A percentile compares a stretch with the other conserved stretches of the same genome.
Conservation (phyloP, 1,140 invertebrate species). For the Tribolium castaneum region DNA sequence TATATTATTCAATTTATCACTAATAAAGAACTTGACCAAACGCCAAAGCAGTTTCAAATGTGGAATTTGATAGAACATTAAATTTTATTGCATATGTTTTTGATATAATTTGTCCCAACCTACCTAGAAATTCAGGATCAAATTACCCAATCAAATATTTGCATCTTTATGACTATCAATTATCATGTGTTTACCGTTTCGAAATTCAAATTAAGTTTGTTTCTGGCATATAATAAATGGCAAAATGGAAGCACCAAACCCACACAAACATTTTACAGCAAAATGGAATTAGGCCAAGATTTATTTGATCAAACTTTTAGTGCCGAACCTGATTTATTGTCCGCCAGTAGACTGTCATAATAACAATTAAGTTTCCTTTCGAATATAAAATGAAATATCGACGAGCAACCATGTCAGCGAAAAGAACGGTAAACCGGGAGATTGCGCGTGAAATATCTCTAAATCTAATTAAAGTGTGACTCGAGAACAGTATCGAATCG, state of each 20-base stretch:
- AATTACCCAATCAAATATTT: neutral
- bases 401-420: neutral
- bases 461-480: conserved; percentile 34
- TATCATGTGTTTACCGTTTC: too few species aligned
- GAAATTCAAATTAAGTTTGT: neutral
- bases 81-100: conserved; percentile 15
- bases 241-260: too few species aligned
- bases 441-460: conserved; percentile 33
- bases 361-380: conserved; percentile 16
- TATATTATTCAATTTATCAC: conserved; percentile 24
- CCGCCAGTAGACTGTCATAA: conserved; percentile 10
- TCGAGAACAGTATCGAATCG: conserved; percentile 33
- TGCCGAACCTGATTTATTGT: neutral
- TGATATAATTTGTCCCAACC: neutral
- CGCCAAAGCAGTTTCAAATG: neutral
- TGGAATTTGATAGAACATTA: neutral
- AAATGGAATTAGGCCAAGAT: too few species aligned
- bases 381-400: conserved; percentile 8
- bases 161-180: too few species aligned
- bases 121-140: neutral
- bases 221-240: too few species aligned
- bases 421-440: neutral
- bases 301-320: too few species aligned
- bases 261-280: too few species aligned
- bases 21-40: conserved; percentile 23